Percentiles rank a stretch among this genome's conserved stretches.
Evolutionary conservation across 2,797 vertebrate species (phyloP).

Genomic region (Molossus molossus): DNA sequence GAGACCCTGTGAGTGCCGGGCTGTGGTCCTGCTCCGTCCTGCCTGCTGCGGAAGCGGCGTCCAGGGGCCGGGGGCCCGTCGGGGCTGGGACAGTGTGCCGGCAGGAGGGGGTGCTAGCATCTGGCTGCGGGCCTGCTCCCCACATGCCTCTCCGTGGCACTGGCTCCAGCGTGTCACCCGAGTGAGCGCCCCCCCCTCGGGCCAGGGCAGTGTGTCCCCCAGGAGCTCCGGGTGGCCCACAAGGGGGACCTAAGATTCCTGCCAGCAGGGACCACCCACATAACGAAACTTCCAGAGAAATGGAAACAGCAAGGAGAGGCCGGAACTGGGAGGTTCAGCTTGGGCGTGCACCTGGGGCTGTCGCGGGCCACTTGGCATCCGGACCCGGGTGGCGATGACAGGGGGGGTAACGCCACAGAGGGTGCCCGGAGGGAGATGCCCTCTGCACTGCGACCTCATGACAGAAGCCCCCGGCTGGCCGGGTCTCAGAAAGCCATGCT

Average conservation of each 20-base stretch:
- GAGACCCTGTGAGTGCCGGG: slow-evolving; percentile 96
- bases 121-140: not conserved
- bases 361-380: slow-evolving; percentile 40
- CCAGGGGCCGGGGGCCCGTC: too few species aligned
- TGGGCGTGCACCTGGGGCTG: not conserved
- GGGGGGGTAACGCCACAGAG: not conserved
- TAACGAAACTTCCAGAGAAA: not conserved
- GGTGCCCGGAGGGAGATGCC: too few species aligned
- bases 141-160: not conserved
- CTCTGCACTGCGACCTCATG: not conserved
- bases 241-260: not conserved
- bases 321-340: not conserved
- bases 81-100: rapidly evolving
- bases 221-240: not conserved
- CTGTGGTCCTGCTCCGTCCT: not conserved
- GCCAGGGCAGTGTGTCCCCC: not conserved
- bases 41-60: not conserved
- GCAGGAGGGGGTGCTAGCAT: not conserved
- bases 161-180: not conserved
- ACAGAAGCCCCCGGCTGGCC: slow-evolving; percentile 75
- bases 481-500: slow-evolving; percentile 69
- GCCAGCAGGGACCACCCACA: slow-evolving; percentile 8
- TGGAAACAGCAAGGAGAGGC: not conserved
- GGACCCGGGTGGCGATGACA: slow-evolving; percentile 29
- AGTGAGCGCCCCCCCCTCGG: not conserved